A percentile compares a stretch with the other conserved stretches of the same genome.
These are phyloP conservation scores for Parasteatoda tepidariorum DNA, from an alignment of 1,140 invertebrate species.

Conservation along the genomic window DNA sequence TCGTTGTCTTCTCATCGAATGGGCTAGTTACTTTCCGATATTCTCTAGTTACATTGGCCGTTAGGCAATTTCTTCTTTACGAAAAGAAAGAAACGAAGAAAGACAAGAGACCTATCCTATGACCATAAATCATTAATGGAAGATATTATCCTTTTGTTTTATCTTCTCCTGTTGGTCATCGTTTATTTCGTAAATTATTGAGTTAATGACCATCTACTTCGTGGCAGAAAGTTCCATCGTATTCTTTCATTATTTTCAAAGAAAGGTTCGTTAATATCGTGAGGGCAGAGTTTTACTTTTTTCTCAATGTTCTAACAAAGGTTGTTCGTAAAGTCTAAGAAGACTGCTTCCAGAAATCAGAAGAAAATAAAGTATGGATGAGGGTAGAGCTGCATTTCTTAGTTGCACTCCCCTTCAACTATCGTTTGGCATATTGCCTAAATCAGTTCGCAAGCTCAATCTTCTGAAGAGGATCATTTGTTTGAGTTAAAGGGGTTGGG, in stretches of 20 bases:
- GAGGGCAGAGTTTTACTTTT: too few relatives aligned
- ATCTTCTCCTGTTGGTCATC: neutral
- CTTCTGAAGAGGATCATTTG: neutral
- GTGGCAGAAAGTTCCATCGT: neutral
- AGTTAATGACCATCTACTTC: neutral
- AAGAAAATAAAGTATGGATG: neutral
- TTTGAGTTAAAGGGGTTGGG: neutral
- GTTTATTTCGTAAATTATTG: conserved; percentile 28
- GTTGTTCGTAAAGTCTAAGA: neutral
- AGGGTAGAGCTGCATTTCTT: neutral
- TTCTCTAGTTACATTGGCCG: conserved; percentile 11
- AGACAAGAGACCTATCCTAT: neutral
- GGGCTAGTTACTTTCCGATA: neutral
- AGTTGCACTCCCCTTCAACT: neutral
- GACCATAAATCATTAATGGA: conserved; percentile 13
- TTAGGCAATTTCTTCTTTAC: neutral
- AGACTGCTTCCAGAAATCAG: neutral
- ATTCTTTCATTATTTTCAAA: neutral
- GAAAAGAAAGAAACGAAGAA: neutral
- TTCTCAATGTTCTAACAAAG: neutral
- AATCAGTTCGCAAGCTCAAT: neutral
- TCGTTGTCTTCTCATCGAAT: conserved; percentile 12
- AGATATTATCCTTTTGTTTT: conserved; percentile 31
- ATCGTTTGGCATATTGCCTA: neutral
- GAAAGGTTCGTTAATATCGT: neutral